Evolutionary conservation across 2,888 invertebrate genomes (phyloP).

Genomic region (Sepioteuthis lessoniana): DNA sequence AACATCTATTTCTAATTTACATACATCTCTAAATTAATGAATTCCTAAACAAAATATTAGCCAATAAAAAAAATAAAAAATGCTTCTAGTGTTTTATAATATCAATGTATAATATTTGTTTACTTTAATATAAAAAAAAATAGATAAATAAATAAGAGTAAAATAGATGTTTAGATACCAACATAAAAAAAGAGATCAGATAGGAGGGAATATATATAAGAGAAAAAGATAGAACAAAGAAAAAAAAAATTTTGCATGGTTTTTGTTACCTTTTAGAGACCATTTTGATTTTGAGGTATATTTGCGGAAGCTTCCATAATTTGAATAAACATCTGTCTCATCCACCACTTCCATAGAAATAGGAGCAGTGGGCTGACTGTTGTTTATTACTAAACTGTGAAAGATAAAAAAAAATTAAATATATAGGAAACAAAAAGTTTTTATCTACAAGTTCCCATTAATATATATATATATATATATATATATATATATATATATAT

Average conservation of each 20-base stretch:
- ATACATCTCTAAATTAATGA: too few relatives aligned
- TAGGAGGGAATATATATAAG: not conserved
- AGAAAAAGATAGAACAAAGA: not conserved
- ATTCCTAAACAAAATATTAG: too few relatives aligned
- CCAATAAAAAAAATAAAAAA: too few relatives aligned
- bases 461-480: too few relatives aligned
- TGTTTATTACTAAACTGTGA: constrained; percentile 63
- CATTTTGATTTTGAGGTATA: constrained; percentile 50
- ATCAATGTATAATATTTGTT: too few relatives aligned
- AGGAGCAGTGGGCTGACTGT: constrained; percentile 53
- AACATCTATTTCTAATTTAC: too few relatives aligned
- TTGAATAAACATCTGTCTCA: constrained; percentile 64
- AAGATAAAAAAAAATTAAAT: not conserved
- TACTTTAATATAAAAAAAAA: too few relatives aligned
- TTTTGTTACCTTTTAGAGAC: constrained; percentile 61
- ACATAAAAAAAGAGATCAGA: not conserved
- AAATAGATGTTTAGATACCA: not conserved
- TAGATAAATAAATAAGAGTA: too few relatives aligned
- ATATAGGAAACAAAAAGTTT: not conserved
- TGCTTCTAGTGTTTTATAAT: too few relatives aligned
- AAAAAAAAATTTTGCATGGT: not conserved
- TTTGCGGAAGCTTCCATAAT: constrained; percentile 61
- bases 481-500: too few relatives aligned
- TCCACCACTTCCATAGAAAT: constrained; percentile 59
- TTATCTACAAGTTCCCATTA: not conserved